phyloP scores from a whole-genome alignment of 2,888 invertebrate species.

The Erynnis tages region DNA sequence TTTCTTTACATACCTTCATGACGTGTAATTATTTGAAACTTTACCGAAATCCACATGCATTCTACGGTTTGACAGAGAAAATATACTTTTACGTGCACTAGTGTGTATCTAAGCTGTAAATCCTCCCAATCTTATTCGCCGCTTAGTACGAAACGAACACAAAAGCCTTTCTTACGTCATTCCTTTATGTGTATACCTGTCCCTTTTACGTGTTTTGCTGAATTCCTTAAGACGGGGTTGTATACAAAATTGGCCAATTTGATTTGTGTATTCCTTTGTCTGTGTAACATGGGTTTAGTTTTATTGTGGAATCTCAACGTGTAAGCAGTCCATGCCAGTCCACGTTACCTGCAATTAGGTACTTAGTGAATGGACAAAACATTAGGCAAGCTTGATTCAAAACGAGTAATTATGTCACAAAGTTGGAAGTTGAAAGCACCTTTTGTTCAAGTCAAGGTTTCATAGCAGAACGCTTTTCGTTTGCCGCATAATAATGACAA shows the following conservation, averaged over 20 bases:
- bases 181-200: conserved; percentile 19
- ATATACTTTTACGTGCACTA: conserved; percentile 4
- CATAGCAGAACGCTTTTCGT: too few species aligned
- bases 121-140: conserved; percentile 10
- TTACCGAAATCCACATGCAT: too few species aligned
- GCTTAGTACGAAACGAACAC: conserved; percentile 24
- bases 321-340: neutral
- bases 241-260: conserved; percentile 32
- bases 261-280: conserved; percentile 31
- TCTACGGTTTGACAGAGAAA: neutral
- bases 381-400: too few species aligned
- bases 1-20: neutral
- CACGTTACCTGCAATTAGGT: neutral
- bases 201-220: conserved; percentile 27
- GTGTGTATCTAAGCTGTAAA: conserved; percentile 13
- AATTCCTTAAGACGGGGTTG: conserved; percentile 32
- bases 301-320: conserved; percentile 7
- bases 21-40: too few species aligned
- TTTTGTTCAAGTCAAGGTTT: too few species aligned
- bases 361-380: too few species aligned
- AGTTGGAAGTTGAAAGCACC: too few species aligned
- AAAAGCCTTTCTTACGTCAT: conserved; percentile 11
- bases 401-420: too few species aligned
- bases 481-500: too few species aligned
- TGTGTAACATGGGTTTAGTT: conserved; percentile 14